Conservation (phyloP, 2,113 vertebrate genomes). For the Platysternon megacephalum region DNA sequence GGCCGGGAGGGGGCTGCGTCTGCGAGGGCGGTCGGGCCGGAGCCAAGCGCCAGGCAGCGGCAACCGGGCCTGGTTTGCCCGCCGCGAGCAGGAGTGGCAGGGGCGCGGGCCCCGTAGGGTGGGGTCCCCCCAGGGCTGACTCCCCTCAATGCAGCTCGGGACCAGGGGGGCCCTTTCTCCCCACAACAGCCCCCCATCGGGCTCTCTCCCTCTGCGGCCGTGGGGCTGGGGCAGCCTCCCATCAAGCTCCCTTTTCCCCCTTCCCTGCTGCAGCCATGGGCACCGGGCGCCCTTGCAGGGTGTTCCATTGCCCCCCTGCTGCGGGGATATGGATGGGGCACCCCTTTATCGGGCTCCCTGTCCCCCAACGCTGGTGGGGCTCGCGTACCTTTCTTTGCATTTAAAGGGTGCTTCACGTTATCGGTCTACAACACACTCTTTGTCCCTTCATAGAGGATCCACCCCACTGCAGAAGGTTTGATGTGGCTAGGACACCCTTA, state of each 20-base stretch:
- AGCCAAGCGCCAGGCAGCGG: background rate
- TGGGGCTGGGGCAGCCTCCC: background rate
- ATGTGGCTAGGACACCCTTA: background rate
- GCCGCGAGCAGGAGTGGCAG: conserved; percentile 25
- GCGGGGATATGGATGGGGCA: background rate
- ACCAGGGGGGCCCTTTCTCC: background rate
- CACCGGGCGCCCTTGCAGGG: too few species aligned
- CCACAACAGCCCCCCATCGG: background rate
- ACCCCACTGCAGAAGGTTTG: background rate
- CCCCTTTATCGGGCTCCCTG: too few species aligned
- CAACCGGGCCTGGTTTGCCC: background rate
- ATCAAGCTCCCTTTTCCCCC: too few species aligned
- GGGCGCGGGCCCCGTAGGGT: background rate
- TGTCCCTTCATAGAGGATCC: too few species aligned
- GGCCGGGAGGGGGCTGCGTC: background rate
- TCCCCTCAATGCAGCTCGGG: background rate
- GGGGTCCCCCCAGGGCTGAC: background rate
- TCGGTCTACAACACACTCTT: too few species aligned
- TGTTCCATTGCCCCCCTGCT: background rate
- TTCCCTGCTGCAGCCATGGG: too few species aligned
- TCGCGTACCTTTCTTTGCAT: too few species aligned
- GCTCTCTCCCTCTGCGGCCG: background rate
- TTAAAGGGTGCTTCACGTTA: too few species aligned
- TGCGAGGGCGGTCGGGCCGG: background rate
- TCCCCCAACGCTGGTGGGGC: too few species aligned